Percentiles rank a stretch among this genome's conserved stretches.
Conservation (phyloP, 53 echinoderm and acorn worm genomes). For the Crossaster papposus region DNA sequence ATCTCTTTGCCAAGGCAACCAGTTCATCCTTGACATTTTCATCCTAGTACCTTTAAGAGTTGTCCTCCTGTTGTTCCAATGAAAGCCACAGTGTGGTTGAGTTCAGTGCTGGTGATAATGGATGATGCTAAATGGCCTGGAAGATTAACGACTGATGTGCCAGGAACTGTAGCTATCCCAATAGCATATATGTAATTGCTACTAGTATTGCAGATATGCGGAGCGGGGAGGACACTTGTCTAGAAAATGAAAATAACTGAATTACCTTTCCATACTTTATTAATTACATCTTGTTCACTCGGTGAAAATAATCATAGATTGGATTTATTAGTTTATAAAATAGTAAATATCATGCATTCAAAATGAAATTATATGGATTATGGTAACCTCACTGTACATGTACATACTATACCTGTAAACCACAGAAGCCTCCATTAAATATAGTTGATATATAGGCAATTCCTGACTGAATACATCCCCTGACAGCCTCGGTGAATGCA, state of each 20-base stretch:
- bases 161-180: background rate
- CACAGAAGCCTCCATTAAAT: background rate
- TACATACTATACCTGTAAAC: no score
- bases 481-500: conserved; percentile 46
- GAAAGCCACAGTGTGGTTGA: conserved; percentile 73
- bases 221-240: background rate
- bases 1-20: no score
- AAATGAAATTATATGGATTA: no score
- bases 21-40: no score
- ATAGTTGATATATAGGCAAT: background rate
- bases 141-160: conserved; percentile 12
- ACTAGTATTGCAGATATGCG: background rate
- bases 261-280: background rate
- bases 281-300: no score
- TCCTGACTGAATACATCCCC: conserved; percentile 21
- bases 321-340: no score
- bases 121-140: conserved; percentile 41
- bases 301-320: no score
- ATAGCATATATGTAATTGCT: conserved; percentile 28
- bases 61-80: conserved; percentile 75
- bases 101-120: conserved; percentile 52
- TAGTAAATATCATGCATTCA: no score
- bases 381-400: no score
- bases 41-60: background rate
- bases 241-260: background rate